Evolutionary conservation across 2,113 vertebrate species (phyloP).

Genomic region (Laticauda colubrina): DNA sequence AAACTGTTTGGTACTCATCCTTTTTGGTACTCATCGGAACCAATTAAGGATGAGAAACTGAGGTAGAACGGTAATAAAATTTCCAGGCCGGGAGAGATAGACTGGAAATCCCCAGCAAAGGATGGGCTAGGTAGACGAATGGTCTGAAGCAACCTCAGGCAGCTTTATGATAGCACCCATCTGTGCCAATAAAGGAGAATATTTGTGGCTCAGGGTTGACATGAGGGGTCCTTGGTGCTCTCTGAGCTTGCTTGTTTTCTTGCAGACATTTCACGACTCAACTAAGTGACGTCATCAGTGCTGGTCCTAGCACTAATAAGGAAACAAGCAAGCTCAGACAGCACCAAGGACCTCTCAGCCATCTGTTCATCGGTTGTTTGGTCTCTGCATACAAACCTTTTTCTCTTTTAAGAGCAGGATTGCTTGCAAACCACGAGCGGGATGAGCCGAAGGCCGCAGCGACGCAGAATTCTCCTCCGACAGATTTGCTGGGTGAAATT

Average conservation of each 20-base stretch:
- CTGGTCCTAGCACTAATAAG: too few species aligned
- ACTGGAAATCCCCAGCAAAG: not conserved
- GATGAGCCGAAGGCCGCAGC: constrained; percentile 90
- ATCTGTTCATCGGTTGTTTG: not conserved
- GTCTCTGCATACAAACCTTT: constrained; percentile 80
- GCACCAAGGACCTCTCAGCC: fast-evolving
- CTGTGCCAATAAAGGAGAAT: not conserved
- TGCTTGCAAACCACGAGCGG: constrained; percentile 94
- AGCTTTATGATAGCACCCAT: not conserved
- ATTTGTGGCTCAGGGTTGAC: too few species aligned
- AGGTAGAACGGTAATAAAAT: not conserved
- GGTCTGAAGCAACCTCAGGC: not conserved
- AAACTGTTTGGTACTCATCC: not conserved
- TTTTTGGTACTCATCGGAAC: not conserved
- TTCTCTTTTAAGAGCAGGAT: constrained; percentile 90
- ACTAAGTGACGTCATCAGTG: too few species aligned
- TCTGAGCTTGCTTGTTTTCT: too few species aligned
- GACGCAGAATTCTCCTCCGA: constrained; percentile 93
- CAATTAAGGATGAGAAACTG: not conserved
- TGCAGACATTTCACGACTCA: too few species aligned
- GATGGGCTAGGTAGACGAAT: not conserved
- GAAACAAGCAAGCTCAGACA: too few species aligned
- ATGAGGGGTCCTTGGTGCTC: too few species aligned
- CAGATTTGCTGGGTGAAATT: constrained; percentile 96
- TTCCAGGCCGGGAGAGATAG: not conserved